A percentile compares a stretch with the other conserved stretches of the same genome.
phyloP scores from a whole-genome alignment of 2,797 vertebrate species.

The Anas bahamensis region DNA sequence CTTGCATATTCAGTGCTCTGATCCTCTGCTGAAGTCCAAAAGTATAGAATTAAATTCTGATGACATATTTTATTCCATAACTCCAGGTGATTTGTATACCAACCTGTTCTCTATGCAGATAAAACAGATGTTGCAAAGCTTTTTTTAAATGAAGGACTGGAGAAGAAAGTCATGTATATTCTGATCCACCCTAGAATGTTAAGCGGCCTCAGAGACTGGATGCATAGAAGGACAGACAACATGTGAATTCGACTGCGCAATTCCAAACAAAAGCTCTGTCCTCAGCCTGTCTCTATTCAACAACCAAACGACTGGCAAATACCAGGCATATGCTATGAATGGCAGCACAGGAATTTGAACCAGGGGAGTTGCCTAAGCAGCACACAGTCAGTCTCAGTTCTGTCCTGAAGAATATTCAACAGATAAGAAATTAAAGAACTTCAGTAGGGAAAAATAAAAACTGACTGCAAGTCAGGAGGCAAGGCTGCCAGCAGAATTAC shows the following conservation, averaged over 20 bases:
- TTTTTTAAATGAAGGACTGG: background rate
- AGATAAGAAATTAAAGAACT: background rate
- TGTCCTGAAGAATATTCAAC: background rate
- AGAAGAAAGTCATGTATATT: background rate
- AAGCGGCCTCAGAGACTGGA: background rate
- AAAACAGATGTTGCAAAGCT: background rate
- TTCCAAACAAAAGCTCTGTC: background rate
- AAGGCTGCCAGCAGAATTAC: background rate
- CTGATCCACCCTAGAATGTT: background rate
- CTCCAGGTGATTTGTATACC: background rate
- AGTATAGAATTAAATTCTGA: background rate
- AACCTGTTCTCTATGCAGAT: background rate
- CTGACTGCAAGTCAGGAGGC: background rate
- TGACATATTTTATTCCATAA: background rate
- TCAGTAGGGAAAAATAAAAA: background rate
- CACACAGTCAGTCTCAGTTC: background rate
- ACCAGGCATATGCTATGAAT: background rate
- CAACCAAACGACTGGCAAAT: background rate
- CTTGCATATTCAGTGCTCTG: background rate
- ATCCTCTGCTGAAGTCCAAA: background rate
- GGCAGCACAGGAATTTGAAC: background rate
- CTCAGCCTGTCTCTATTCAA: background rate
- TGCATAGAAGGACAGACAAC: background rate
- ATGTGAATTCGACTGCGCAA: background rate
- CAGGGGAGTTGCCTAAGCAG: background rate